Evolutionary conservation across 2,113 vertebrate genomes (phyloP).

Genomic region (Baryphthengus martii): DNA sequence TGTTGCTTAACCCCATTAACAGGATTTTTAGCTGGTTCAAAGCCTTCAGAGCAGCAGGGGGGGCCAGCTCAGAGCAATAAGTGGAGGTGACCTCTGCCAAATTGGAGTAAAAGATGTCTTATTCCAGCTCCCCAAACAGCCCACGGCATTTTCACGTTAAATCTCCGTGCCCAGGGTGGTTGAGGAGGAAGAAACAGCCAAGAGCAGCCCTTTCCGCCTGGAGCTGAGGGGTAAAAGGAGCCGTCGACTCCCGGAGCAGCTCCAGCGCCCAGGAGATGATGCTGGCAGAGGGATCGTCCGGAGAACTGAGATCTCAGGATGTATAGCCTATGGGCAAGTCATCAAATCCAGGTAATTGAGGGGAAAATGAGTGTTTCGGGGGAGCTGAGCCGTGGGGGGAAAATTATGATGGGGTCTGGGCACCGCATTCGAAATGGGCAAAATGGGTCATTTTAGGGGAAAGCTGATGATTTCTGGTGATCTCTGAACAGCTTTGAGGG

Average conservation of each 20-base stretch:
- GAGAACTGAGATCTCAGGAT: neutral
- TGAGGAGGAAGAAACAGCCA: neutral
- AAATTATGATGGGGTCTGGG: accelerated
- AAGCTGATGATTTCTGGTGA: neutral
- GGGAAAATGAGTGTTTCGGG: neutral
- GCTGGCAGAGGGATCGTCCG: neutral
- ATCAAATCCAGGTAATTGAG: neutral
- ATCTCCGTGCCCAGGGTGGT: accelerated
- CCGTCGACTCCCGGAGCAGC: neutral
- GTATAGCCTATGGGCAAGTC: neutral
- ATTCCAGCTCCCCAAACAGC: neutral
- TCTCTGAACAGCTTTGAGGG: neutral
- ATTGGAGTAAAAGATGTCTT: conserved; percentile 10
- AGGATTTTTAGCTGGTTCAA: conserved; percentile 23
- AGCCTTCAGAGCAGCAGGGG: conserved; percentile 24
- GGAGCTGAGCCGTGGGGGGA: neutral
- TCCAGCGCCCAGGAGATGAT: accelerated
- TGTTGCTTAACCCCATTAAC: neutral
- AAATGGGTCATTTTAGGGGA: neutral
- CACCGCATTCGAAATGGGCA: neutral
- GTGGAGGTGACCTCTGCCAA: neutral
- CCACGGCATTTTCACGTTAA: conserved; percentile 25
- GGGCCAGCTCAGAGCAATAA: conserved; percentile 19
- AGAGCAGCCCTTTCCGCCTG: neutral
- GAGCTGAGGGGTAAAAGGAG: neutral